Conservation (phyloP, 2,113 vertebrate species). For the Nicator chloris region DNA sequence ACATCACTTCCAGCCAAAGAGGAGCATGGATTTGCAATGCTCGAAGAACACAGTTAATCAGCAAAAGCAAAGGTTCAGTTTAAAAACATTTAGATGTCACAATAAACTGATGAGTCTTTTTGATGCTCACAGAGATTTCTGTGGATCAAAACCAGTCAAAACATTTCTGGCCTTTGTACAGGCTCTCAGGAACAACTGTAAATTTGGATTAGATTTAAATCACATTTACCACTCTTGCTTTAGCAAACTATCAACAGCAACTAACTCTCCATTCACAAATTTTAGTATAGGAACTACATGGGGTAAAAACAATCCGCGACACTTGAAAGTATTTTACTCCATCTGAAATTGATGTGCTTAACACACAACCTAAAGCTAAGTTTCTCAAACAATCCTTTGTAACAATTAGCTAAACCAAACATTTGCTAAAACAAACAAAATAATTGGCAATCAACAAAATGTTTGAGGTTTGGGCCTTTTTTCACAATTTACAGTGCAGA, state of each 20-base stretch:
- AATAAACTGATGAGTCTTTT: not conserved
- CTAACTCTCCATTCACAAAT: not conserved
- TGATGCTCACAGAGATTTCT: not conserved
- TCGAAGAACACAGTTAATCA: not conserved
- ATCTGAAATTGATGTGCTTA: not conserved
- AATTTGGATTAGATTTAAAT: not conserved
- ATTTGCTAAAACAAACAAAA: not conserved
- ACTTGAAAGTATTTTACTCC: not conserved
- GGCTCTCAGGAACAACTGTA: not conserved
- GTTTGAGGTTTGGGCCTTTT: not conserved
- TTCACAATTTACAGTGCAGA: not conserved
- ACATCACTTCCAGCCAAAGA: not conserved
- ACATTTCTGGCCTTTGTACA: not conserved
- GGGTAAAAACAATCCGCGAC: not conserved
- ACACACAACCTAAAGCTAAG: not conserved
- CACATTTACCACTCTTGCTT: not conserved
- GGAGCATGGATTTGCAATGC: not conserved
- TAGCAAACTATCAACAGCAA: not conserved
- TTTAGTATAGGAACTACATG: not conserved
- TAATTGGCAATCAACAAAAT: not conserved
- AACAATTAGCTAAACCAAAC: not conserved
- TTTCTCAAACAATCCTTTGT: not conserved
- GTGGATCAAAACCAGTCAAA: not conserved
- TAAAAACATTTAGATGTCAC: not conserved
- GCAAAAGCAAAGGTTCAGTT: not conserved